phyloP scores from a whole-genome alignment of 2,113 vertebrate genomes.

The Setophaga kirtlandii region DNA sequence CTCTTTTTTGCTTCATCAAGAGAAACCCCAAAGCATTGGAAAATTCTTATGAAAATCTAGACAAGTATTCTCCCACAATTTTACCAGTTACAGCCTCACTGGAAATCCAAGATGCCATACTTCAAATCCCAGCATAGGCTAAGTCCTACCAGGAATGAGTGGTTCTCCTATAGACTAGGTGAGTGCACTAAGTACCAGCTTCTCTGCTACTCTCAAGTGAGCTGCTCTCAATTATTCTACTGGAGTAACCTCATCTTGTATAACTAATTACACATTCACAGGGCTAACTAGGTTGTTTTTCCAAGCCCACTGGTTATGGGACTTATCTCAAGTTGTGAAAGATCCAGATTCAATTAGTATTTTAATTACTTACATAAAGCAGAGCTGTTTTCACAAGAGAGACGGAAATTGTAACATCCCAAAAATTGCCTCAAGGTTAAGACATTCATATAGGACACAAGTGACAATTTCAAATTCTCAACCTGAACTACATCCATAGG shows the following conservation, averaged over 20 bases:
- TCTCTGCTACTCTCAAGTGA: slow-evolving; percentile 12
- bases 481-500: background rate
- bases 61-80: background rate
- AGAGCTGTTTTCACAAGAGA: slow-evolving; percentile 23
- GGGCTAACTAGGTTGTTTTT: slow-evolving; percentile 21
- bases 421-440: slow-evolving; percentile 54
- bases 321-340: slow-evolving; percentile 23
- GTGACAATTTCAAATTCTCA: background rate
- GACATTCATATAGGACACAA: background rate
- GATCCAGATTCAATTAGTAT: slow-evolving; percentile 58
- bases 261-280: slow-evolving; percentile 42
- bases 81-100: background rate
- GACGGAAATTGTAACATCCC: background rate
- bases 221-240: slow-evolving; percentile 49
- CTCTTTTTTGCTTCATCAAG: background rate
- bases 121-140: background rate
- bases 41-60: background rate
- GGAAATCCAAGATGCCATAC: background rate
- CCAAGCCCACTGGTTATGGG: slow-evolving; percentile 4
- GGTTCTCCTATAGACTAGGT: background rate
- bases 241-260: slow-evolving; percentile 18
- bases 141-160: background rate
- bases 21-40: background rate
- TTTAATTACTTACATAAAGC: slow-evolving; percentile 64
- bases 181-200: background rate